Evolutionary conservation across 2,888 invertebrate species (phyloP).

Genomic region (Diplazon laetatorius): DNA sequence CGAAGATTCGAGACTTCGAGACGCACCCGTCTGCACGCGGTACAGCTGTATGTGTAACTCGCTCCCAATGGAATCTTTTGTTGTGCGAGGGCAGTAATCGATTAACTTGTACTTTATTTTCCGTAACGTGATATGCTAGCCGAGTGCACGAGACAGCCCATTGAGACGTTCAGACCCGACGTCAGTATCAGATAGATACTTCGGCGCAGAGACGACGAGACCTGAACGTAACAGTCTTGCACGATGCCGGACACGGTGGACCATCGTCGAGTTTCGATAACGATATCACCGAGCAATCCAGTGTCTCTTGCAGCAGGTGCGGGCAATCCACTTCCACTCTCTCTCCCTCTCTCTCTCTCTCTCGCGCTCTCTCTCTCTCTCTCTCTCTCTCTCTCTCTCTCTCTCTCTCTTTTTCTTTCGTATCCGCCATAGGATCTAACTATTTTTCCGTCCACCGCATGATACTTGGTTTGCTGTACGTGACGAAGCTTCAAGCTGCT

Average conservation of each 20-base stretch:
- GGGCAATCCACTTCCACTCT: constrained; percentile 9
- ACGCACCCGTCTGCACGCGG: no score
- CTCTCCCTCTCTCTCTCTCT: no score
- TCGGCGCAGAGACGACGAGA: not conserved
- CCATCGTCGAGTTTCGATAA: constrained; percentile 45
- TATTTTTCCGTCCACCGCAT: constrained; percentile 28
- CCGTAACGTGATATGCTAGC: not conserved
- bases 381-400: no score
- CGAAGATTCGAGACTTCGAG: no score
- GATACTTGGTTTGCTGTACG: not conserved
- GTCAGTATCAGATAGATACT: constrained; percentile 3
- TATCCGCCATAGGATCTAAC: constrained; percentile 38
- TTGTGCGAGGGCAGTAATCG: no score
- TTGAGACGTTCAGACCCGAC: not conserved
- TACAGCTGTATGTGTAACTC: no score
- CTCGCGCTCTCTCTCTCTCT: constrained; percentile 2
- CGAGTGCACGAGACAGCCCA: constrained; percentile 15
- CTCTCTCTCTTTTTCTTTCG: not conserved
- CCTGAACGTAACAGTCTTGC: constrained; percentile 5
- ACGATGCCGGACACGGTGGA: constrained; percentile 24
- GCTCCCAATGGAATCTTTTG: no score
- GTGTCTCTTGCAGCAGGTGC: constrained; percentile 50
- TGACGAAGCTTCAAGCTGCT: constrained; percentile 1
- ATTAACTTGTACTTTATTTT: constrained; percentile 1
- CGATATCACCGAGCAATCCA: constrained; percentile 50